Base-by-base conservation (phyloP, 1,140 invertebrate genomes). In the Aphelinus atriplicis region DNA sequence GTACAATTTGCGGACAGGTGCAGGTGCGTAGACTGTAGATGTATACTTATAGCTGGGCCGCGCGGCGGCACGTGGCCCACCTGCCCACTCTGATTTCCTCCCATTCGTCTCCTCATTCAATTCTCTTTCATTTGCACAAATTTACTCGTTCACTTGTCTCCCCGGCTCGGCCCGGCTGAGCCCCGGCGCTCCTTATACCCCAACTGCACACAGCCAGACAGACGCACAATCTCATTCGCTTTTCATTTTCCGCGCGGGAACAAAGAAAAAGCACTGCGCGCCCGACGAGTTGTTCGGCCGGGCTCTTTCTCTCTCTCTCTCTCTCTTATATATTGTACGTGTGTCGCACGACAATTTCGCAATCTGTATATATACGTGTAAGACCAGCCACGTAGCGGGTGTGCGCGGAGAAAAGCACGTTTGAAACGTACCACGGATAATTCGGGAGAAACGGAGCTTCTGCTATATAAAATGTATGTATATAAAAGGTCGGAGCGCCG, bases 141-240 rank as follows among this genome's bases (percentile, higher is more conserved):
- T 74, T 74, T 68, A 74, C 65, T 61, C 62, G 63, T 74, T 62
- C 72, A 73, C 65, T 74, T 68, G 43, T 73, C 65, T 7, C 58
- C 56, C 26, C 26, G 26, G 26, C 26, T 26, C 26, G 26, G 26
- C 26, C 26, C 26, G 26, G 26, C 26, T 26, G 26, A 26, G 26
- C 26, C 26, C 26, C 26, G 26, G 26, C 26, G 26, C 26, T 26
- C 26, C 26, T 26, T 26, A 26, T 26, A 26, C 26, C 26, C 26
- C 26, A 26, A 26, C 26, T 26, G 26, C 26, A 26, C 26, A 26
- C 26, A 26, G 26, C 26, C 26, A 26, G 26, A 26, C 26, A 26
- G 72, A 68, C 48, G 50, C n/a, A 62, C 64, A 68, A 74, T 74
- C 68, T 68, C 72, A 68, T 74, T 74, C 65, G 64, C 64, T 62